Conservation (phyloP, 92 coral and sea anemone species). For the Zoanthus solanderi region DNA sequence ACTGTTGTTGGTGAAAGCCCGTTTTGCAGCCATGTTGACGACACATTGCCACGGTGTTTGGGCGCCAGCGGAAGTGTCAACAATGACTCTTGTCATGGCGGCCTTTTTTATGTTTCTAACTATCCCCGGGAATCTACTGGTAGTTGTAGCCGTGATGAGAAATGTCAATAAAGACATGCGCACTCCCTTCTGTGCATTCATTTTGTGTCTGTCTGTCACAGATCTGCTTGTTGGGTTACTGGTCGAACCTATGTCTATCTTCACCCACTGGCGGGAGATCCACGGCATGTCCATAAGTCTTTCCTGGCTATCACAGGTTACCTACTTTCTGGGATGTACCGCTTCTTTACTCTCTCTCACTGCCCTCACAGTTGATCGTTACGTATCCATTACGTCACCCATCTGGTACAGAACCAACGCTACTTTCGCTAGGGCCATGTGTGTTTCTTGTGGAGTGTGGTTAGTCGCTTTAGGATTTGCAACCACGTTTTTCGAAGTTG, state of each 20-base stretch:
- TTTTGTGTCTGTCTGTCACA: constrained; percentile 40
- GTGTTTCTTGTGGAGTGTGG: constrained; percentile 66
- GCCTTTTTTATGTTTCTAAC: constrained; percentile 17
- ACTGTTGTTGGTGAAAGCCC: background rate
- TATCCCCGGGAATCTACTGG: constrained; percentile 42
- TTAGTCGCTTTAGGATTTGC: constrained; percentile 61
- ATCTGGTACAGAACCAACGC: constrained; percentile 86
- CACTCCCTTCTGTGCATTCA: constrained; percentile 41
- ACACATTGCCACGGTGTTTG: constrained; percentile 22
- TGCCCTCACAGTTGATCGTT: constrained; percentile 82
- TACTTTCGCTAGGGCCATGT: constrained; percentile 59
- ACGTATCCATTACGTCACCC: constrained; percentile 77
- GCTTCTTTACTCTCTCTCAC: constrained; percentile 86
- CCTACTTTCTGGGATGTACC: constrained; percentile 87
- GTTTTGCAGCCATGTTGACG: background rate
- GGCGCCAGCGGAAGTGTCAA: constrained; percentile 32
- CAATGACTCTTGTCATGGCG: constrained; percentile 25
- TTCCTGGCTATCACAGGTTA: constrained; percentile 84
- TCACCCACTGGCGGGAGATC: constrained; percentile 20
- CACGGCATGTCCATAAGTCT: constrained; percentile 21
- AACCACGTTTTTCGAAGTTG: constrained; percentile 74
- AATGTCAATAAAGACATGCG: constrained; percentile 36
- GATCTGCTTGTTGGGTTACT: constrained; percentile 41
- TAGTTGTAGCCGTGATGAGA: constrained; percentile 25
- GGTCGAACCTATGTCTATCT: constrained; percentile 38